phyloP scores from a whole-genome alignment of 2,888 invertebrate genomes.

The Eretmocerus hayati region DNA sequence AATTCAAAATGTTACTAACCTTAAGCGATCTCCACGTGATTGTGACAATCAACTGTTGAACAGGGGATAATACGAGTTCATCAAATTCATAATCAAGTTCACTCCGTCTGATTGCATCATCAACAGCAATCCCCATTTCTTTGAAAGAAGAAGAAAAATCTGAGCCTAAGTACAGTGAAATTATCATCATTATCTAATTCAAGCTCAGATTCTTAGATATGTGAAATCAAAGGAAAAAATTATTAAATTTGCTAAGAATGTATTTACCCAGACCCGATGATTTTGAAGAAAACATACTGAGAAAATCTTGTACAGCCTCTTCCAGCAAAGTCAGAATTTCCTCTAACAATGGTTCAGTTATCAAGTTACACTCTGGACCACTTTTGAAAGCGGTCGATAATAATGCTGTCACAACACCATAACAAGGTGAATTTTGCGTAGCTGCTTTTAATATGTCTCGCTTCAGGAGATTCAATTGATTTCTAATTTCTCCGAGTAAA shows the following conservation, averaged over 20 bases:
- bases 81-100: slow-evolving; percentile 40
- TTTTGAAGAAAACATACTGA: slow-evolving; percentile 32
- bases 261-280: slow-evolving; percentile 26
- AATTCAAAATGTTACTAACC: no score
- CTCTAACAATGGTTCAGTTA: slow-evolving; percentile 21
- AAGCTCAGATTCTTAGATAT: background rate
- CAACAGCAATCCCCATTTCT: slow-evolving; percentile 68
- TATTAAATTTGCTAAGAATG: background rate
- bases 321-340: slow-evolving; percentile 29
- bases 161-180: slow-evolving; percentile 21
- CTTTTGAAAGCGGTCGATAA: slow-evolving; percentile 27
- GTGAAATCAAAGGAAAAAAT: background rate
- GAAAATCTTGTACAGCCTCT: slow-evolving; percentile 33
- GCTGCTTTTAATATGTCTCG: slow-evolving; percentile 44
- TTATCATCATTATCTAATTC: background rate
- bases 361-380: slow-evolving; percentile 19
- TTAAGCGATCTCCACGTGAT: slow-evolving; percentile 75
- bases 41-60: slow-evolving; percentile 63
- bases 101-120: slow-evolving; percentile 51
- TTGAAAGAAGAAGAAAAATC: slow-evolving; percentile 65
- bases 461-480: slow-evolving; percentile 38
- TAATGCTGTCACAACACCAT: slow-evolving; percentile 42
- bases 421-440: slow-evolving; percentile 42
- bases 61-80: slow-evolving; percentile 51
- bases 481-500: slow-evolving; percentile 34